phyloP scores from a whole-genome alignment of 2,797 vertebrate genomes.

The Numenius phaeopus region DNA sequence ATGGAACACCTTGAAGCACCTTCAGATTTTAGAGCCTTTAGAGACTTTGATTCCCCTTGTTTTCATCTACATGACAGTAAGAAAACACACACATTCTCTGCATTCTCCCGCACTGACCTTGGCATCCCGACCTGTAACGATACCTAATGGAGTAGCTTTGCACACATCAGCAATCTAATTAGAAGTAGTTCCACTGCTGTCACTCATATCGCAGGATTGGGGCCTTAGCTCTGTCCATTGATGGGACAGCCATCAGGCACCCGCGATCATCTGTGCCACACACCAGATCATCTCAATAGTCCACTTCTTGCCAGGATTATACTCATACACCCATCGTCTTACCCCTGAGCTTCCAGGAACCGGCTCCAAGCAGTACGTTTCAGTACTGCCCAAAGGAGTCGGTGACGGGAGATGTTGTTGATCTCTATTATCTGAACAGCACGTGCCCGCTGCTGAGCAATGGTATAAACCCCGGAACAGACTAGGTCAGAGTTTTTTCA shows the following conservation, averaged over 20 bases:
- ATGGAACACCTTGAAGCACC: neutral
- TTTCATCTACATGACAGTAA: neutral
- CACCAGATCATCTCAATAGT: neutral
- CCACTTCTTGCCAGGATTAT: neutral
- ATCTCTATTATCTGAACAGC: neutral
- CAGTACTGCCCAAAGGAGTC: neutral
- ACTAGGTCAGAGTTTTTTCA: neutral
- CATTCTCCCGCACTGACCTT: neutral
- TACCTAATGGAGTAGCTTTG: neutral
- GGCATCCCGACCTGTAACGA: neutral
- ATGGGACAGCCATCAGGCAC: neutral
- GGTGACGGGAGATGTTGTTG: neutral
- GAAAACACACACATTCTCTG: neutral
- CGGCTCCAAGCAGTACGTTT: neutral
- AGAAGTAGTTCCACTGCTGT: neutral
- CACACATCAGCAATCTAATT: neutral
- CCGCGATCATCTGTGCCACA: neutral
- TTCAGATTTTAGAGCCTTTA: neutral
- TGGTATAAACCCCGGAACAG: neutral
- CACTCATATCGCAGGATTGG: rapidly evolving
- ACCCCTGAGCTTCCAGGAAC: neutral
- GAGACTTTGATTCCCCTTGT: neutral
- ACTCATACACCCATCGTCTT: neutral
- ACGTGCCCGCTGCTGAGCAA: neutral
- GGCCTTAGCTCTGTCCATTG: neutral